These are phyloP conservation scores for Pseudomugil tenellus DNA, from an alignment of 2,797 vertebrate genomes.

Conservation along the genomic window DNA sequence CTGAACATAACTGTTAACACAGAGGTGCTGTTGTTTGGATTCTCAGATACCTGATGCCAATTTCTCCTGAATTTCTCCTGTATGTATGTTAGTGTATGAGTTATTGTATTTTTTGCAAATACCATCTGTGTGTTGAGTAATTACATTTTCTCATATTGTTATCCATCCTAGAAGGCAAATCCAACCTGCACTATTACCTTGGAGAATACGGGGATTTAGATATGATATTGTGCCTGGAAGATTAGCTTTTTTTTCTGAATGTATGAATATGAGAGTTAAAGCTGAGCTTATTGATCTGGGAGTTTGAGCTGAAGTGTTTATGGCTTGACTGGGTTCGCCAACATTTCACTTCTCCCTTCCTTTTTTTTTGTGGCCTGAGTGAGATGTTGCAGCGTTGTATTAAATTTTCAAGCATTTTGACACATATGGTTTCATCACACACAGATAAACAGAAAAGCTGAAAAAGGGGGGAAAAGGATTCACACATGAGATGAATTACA, in stretches of 20 bases:
- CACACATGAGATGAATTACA: conserved; percentile 12
- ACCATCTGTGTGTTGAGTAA: conserved; percentile 54
- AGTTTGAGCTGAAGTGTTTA: conserved; percentile 49
- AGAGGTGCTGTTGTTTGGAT: conserved; percentile 18
- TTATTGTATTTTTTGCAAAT: conserved; percentile 51
- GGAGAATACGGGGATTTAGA: conserved; percentile 54
- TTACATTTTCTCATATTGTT: conserved; percentile 61
- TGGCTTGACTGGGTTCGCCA: conserved; percentile 30
- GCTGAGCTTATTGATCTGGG: conserved; percentile 69
- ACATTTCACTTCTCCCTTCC: conserved; percentile 35
- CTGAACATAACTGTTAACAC: conserved; percentile 14
- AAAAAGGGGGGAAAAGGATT: not conserved
- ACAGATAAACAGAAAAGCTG: conserved; percentile 4
- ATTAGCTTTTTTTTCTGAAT: conserved; percentile 62
- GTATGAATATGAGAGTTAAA: conserved; percentile 65
- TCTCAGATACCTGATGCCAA: conserved; percentile 10
- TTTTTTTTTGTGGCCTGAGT: conserved; percentile 8
- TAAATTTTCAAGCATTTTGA: conserved; percentile 33
- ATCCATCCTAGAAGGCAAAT: conserved; percentile 54
- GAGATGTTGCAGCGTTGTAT: conserved; percentile 51
- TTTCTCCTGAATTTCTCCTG: not conserved
- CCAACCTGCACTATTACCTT: conserved; percentile 50
- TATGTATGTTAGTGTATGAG: conserved; percentile 32
- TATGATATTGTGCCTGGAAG: conserved; percentile 61
- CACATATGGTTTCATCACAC: conserved; percentile 18